Conservation (phyloP, 2,888 invertebrate genomes). For the Loripinus fragilis region DNA sequence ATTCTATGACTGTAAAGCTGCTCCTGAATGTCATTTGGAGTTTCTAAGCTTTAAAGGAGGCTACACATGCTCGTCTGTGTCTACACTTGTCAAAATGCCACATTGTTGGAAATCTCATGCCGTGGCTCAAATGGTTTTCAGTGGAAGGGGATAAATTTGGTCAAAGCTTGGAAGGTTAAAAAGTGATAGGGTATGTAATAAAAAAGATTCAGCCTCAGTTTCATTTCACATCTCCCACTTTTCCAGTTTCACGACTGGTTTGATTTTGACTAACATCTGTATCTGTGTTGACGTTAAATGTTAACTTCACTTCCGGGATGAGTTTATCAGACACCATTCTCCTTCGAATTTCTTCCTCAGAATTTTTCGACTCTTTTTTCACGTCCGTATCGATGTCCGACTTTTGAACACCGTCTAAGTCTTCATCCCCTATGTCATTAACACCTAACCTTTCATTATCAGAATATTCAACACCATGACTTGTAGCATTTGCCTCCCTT, state of each 20-base stretch:
- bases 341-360: background rate
- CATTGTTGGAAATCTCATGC: too few species aligned
- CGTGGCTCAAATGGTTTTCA: too few species aligned
- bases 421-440: background rate
- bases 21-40: too few species aligned
- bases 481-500: background rate
- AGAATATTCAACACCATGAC: background rate
- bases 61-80: too few species aligned
- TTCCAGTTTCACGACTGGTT: background rate
- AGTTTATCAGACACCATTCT: constrained; percentile 8
- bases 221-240: background rate
- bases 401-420: background rate
- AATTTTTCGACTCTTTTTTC: background rate
- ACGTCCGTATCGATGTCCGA: background rate
- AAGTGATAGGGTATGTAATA: too few species aligned
- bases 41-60: too few species aligned
- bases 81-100: too few species aligned
- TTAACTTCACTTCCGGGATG: background rate
- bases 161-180: too few species aligned
- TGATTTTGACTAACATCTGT: background rate
- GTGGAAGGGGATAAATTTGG: too few species aligned
- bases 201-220: background rate
- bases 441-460: background rate
- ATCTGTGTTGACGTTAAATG: background rate
- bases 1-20: too few species aligned